phyloP scores from a whole-genome alignment of 2,113 vertebrate species.

The Rattus norvegicus region DNA sequence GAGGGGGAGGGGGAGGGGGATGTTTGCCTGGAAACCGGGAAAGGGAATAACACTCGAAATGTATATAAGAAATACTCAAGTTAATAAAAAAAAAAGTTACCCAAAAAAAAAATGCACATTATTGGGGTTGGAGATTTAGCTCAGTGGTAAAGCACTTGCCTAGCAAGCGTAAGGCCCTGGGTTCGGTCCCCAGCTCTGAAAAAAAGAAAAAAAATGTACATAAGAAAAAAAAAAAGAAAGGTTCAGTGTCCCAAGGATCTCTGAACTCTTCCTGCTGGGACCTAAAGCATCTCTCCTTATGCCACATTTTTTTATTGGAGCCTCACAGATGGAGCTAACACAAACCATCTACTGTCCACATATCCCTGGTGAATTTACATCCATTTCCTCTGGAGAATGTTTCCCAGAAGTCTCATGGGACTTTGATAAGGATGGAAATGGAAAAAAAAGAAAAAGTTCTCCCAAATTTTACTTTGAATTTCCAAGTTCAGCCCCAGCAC shows the following conservation, averaged over 20 bases:
- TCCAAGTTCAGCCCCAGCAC: background rate
- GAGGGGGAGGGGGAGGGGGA: too few species aligned
- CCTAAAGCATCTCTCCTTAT: background rate
- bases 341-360: background rate
- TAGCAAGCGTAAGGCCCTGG: too few species aligned
- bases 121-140: too few species aligned
- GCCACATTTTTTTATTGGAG: background rate
- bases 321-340: background rate
- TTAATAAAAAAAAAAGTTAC: too few species aligned
- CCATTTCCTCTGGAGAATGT: background rate
- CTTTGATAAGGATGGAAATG: background rate
- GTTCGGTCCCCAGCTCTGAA: too few species aligned
- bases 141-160: too few species aligned
- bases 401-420: background rate
- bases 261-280: background rate
- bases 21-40: too few species aligned
- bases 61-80: too few species aligned
- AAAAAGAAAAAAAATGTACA: too few species aligned
- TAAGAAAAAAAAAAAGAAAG: too few species aligned
- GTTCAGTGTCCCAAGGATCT: background rate
- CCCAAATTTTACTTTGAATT: background rate
- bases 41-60: too few species aligned
- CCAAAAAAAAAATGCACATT: too few species aligned
- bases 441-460: background rate
- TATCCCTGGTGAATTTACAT: background rate